A percentile compares a stretch with the other conserved stretches of the same genome.
phyloP scores from a whole-genome alignment of 2,797 vertebrate genomes.

The Staurois parvus region DNA sequence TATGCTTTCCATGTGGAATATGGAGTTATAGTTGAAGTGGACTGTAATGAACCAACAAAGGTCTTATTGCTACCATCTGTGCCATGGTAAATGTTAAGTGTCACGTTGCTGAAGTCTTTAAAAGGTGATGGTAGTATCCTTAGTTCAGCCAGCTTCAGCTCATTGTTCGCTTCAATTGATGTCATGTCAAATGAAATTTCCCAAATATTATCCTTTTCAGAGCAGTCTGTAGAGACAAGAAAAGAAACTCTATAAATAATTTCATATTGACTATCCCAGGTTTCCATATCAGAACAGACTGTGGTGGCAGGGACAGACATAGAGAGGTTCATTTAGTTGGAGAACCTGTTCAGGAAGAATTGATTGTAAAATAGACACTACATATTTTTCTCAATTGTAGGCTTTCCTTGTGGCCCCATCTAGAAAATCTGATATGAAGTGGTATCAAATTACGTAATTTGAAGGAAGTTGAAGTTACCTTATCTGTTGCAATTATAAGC shows the following conservation, averaged over 20 bases:
- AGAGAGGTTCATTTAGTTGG: no score
- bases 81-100: slow-evolving; percentile 83
- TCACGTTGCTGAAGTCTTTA: slow-evolving; percentile 40
- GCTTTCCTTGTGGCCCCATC: no score
- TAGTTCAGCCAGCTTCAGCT: slow-evolving; percentile 73
- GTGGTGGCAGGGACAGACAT: no score
- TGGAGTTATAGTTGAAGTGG: slow-evolving; percentile 60
- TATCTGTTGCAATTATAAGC: no score
- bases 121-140: slow-evolving; percentile 66
- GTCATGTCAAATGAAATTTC: slow-evolving; percentile 85
- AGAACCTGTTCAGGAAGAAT: no score
- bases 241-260: not conserved
- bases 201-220: slow-evolving; percentile 78
- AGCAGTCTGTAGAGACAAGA: slow-evolving; percentile 71
- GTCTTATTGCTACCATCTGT: slow-evolving; percentile 67
- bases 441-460: no score
- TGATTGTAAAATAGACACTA: no score
- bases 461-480: no score
- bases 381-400: no score
- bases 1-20: slow-evolving; percentile 81
- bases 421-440: no score
- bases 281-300: no score
- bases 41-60: slow-evolving; percentile 79
- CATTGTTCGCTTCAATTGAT: slow-evolving; percentile 74
- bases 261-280: not conserved